Base-by-base conservation (phyloP, 2,797 vertebrate genomes). In the Pseudomugil gertrudae region DNA sequence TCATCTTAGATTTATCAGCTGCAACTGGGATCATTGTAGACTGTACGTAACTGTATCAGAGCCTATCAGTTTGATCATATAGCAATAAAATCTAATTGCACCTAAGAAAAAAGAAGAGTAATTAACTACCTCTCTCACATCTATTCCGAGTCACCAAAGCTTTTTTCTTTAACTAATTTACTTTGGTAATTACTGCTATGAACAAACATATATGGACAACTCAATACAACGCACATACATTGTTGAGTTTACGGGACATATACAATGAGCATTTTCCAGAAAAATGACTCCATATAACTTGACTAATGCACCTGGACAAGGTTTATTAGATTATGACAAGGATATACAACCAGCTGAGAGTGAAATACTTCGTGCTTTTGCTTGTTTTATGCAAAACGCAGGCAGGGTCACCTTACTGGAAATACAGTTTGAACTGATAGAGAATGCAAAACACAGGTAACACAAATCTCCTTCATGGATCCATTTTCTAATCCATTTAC, bases 1-100 rank as follows among this genome's bases (percentile, higher is more conserved):
- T 78, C 81, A 80, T 45, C 45, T 58, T 21, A 3, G 43, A 19
- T 40, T 58, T 83, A 89, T 89, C 86, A 84, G 72, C 24, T 69
- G 51, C n/a, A 63, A 59, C 38, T 21, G 7, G 68, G 14, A 15
- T 43, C 40, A 23, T 0, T 0, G 35, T 13, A 60, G 43, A 27
- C 36, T 43, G 72, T 30, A 8, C 30, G 30, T 17, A 35, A 59
- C 53, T n/a, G 9, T 26, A 51, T 33, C 50, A 43, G 26, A 24
- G 15, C 33, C 5, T 4, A 9, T 38, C 19, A 40, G 6, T 61
- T 79, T 50, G 24, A 11, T 55, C 45, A 11, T 48, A 19, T 24
- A 45, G 43, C 48, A 59, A 71, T 78, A 64, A 75, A 79, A 48
- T 24, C 32, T 1, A 36, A 53, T 8, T 57, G 51, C 23, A 19